Evolutionary conservation across 2,888 invertebrate species (phyloP).

Genomic region (Caenorhabditis sp.): DNA sequence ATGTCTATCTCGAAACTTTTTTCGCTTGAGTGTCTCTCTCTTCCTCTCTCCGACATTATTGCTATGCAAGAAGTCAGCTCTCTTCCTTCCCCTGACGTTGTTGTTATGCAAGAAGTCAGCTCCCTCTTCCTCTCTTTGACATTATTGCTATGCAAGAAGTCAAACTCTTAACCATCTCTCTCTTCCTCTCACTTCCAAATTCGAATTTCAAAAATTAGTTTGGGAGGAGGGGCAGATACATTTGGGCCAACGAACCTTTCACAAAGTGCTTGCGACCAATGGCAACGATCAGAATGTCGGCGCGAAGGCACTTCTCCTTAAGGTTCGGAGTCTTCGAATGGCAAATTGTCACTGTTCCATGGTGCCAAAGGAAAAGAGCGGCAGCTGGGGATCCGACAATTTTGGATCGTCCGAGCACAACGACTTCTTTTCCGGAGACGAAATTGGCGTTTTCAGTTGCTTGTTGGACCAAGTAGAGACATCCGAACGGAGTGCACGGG

Average conservation of each 20-base stretch:
- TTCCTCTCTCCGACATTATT: no score
- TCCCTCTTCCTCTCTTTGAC: no score
- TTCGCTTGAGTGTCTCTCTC: no score
- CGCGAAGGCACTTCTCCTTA: constrained; percentile 81
- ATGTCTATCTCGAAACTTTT: no score
- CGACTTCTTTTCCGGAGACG: constrained; percentile 83
- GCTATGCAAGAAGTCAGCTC: no score
- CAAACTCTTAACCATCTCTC: no score
- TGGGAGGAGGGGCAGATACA: no score
- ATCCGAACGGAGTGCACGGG: constrained; percentile 97
- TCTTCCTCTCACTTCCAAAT: no score
- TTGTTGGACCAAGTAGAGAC: constrained; percentile 89
- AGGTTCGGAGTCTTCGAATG: constrained; percentile 88
- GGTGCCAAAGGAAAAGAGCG: constrained; percentile 93
- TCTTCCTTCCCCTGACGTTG: no score
- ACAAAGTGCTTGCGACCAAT: constrained; percentile 93
- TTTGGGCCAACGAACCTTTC: constrained; percentile 81
- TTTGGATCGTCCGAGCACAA: constrained; percentile 95
- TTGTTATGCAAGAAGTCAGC: no score
- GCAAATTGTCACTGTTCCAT: constrained; percentile 96
- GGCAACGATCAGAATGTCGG: constrained; percentile 96
- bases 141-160: no score
- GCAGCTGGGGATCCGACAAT: constrained; percentile 97
- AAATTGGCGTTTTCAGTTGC: constrained; percentile 76
- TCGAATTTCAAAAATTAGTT: no score